Evolutionary conservation across 2,113 vertebrate genomes (phyloP).

Genomic region (Acrocephalus arundinaceus): DNA sequence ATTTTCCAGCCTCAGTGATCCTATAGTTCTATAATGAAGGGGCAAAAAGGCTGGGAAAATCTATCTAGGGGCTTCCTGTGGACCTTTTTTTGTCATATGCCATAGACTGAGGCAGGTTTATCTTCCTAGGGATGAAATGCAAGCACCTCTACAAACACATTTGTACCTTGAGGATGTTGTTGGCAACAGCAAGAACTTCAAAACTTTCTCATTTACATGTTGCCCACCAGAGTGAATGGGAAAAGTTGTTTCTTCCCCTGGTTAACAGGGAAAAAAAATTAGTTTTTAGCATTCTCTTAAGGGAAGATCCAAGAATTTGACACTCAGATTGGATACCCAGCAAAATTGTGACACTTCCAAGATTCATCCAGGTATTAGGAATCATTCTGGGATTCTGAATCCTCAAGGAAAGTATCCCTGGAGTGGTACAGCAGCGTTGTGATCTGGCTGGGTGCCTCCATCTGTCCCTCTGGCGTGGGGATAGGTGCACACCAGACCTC

Average conservation of each 20-base stretch:
- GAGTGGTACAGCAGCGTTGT: background rate
- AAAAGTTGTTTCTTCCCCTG: background rate
- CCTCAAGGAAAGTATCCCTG: too few relatives aligned
- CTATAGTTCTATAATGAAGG: background rate
- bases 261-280: background rate
- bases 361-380: background rate
- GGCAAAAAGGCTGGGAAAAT: background rate
- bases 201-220: background rate
- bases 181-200: background rate
- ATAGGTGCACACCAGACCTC: background rate
- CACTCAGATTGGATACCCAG: background rate
- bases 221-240: background rate
- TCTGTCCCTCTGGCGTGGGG: fast-evolving
- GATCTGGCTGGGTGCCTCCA: background rate
- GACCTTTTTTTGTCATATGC: background rate
- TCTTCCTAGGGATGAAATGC: background rate
- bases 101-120: background rate
- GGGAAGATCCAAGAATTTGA: background rate
- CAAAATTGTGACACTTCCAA: background rate
- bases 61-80: background rate
- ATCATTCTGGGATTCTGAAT: background rate
- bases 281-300: background rate
- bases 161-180: background rate
- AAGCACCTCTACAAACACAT: background rate
- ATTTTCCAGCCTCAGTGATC: fast-evolving